These are phyloP conservation scores for Lytechinus variegatus DNA, from an alignment of 35 echinoderm and acorn worm species.

Conservation along the genomic window DNA sequence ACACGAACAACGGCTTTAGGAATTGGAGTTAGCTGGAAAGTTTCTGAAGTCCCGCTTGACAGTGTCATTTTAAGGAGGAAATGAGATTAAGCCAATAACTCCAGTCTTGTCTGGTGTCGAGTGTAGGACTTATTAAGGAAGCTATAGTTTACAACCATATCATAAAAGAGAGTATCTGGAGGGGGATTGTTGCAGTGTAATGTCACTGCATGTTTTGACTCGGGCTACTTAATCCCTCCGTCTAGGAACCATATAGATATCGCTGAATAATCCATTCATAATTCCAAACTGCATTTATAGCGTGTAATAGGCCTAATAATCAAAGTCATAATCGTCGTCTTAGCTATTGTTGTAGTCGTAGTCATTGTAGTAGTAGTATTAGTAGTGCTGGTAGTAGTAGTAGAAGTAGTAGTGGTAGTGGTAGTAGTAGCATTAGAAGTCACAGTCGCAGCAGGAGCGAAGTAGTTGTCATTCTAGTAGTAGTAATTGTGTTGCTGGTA, in stretches of 20 bases:
- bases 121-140: conserved; percentile 12
- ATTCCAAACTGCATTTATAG: too few species aligned
- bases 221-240: neutral
- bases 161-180: neutral
- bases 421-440: too few species aligned
- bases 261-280: too few species aligned
- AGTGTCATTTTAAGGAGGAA: conserved; percentile 12
- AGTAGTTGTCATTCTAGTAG: too few species aligned
- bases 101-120: neutral
- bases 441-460: too few species aligned
- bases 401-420: too few species aligned
- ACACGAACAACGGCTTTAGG: neutral
- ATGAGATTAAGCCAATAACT: conserved; percentile 4
- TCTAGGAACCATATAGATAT: neutral
- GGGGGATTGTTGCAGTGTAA: neutral
- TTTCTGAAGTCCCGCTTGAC: neutral
- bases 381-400: too few species aligned
- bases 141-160: neutral
- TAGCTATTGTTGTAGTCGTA: too few species aligned
- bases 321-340: too few species aligned
- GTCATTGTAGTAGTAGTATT: too few species aligned
- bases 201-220: neutral
- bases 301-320: too few species aligned
- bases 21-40: neutral
- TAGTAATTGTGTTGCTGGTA: too few species aligned